A percentile compares a stretch with the other conserved stretches of the same genome.
These are phyloP conservation scores for Chymomyza fuscimana DNA, from an alignment of 2,888 invertebrate genomes.

Conservation along the genomic window DNA sequence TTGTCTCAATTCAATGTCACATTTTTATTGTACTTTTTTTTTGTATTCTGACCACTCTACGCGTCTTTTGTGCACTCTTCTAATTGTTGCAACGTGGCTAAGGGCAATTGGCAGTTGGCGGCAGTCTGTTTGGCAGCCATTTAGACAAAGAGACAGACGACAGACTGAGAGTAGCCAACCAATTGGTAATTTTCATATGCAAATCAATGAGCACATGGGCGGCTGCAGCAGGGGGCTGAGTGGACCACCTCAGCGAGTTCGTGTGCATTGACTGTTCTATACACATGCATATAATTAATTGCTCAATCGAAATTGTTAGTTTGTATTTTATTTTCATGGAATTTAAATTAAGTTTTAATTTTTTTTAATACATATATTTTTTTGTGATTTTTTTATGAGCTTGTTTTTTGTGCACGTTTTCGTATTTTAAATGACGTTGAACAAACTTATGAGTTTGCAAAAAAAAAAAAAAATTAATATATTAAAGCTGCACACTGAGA, in stretches of 20 bases:
- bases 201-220: not conserved
- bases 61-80: not conserved
- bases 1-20: slow-evolving; percentile 54
- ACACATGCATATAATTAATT: slow-evolving; percentile 8
- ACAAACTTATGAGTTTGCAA: not conserved
- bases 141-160: slow-evolving; percentile 22
- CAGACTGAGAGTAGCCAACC: not conserved
- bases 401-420: slow-evolving; percentile 1
- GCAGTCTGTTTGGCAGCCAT: not conserved
- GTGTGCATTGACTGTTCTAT: slow-evolving; percentile 12
- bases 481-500: not conserved
- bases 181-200: slow-evolving; percentile 9
- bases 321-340: slow-evolving; percentile 14
- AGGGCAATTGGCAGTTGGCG: not conserved
- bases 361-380: not conserved
- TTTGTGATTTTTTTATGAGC: not conserved
- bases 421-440: not conserved
- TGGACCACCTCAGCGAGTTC: slow-evolving; percentile 14
- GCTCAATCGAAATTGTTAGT: slow-evolving; percentile 1
- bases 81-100: slow-evolving; percentile 9
- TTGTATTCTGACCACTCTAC: not conserved
- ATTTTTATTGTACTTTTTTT: not conserved
- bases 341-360: slow-evolving; percentile 1
- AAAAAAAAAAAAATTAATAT: not conserved
- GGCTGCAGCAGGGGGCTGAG: not conserved